Evolutionary conservation across 2,888 invertebrate genomes (phyloP).

Genomic region (Amaurobius ferox): DNA sequence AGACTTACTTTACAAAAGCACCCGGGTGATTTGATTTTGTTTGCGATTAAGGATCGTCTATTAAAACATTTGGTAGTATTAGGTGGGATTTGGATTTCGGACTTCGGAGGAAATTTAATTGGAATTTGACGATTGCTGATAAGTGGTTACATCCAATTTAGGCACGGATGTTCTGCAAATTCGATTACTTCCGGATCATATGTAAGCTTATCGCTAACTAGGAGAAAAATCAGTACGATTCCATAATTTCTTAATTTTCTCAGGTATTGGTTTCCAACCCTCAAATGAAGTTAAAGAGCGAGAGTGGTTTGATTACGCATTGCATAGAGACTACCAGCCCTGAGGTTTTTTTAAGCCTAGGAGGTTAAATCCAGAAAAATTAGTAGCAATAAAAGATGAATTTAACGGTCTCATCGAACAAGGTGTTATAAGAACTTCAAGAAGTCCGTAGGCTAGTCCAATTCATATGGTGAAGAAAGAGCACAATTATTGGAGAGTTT

Average conservation of each 20-base stretch:
- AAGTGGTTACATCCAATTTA: not conserved
- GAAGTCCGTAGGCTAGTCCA: not conserved
- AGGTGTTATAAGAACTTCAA: not conserved
- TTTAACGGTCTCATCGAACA: not conserved
- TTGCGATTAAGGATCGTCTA: too few species aligned
- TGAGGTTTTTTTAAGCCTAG: slow-evolving; percentile 20
- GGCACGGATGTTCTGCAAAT: not conserved
- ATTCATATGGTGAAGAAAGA: not conserved
- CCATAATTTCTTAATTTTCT: not conserved
- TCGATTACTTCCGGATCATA: too few species aligned
- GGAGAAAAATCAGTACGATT: not conserved
- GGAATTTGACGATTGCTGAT: not conserved
- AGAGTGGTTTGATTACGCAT: not conserved
- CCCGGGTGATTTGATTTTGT: too few species aligned
- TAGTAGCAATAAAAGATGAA: not conserved
- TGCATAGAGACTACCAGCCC: slow-evolving; percentile 20
- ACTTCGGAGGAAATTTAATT: not conserved
- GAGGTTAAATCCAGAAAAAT: not conserved
- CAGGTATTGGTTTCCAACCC: not conserved
- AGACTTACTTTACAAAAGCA: not conserved
- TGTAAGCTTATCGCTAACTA: too few species aligned
- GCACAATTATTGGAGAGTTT: not conserved
- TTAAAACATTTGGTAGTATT: not conserved
- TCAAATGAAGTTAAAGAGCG: too few species aligned
- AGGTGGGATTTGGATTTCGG: not conserved